Evolutionary conservation across 1,140 invertebrate species (phyloP).

Genomic region (Calliphora vicina): DNA sequence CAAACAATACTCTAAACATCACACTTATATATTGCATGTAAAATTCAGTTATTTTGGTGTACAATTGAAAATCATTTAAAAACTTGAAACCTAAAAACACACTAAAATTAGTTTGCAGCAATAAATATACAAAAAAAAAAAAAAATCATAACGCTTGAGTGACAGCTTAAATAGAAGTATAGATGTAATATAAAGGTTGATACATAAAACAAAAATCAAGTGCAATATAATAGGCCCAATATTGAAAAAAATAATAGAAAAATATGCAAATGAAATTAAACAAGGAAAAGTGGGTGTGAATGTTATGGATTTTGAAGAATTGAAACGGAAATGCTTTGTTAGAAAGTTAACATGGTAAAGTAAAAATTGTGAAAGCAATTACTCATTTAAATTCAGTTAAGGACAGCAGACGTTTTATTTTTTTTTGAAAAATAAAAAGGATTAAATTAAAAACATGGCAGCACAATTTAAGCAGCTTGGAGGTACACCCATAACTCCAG

Average conservation of each 20-base stretch:
- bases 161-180: slow-evolving; percentile 12
- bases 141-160: slow-evolving; percentile 18
- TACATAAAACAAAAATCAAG: background rate
- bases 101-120: background rate
- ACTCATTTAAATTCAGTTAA: background rate
- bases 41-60: background rate
- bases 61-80: slow-evolving; percentile 27
- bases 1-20: background rate
- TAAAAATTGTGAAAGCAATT: background rate
- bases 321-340: slow-evolving; percentile 23
- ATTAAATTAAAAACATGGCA: slow-evolving; percentile 46
- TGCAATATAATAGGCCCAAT: slow-evolving; percentile 15
- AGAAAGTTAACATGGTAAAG: slow-evolving; percentile 16
- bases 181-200: background rate
- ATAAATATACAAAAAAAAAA: background rate
- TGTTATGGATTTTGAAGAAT: background rate
- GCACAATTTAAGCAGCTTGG: slow-evolving; percentile 63
- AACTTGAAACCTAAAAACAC: background rate
- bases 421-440: background rate
- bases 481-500: slow-evolving; percentile 72
- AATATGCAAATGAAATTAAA: slow-evolving; percentile 6
- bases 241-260: background rate
- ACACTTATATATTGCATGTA: background rate
- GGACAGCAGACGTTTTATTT: background rate
- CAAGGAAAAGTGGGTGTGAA: slow-evolving; percentile 3